Conservation (phyloP, 2,113 vertebrate genomes). For the Oceanodroma tethys region DNA sequence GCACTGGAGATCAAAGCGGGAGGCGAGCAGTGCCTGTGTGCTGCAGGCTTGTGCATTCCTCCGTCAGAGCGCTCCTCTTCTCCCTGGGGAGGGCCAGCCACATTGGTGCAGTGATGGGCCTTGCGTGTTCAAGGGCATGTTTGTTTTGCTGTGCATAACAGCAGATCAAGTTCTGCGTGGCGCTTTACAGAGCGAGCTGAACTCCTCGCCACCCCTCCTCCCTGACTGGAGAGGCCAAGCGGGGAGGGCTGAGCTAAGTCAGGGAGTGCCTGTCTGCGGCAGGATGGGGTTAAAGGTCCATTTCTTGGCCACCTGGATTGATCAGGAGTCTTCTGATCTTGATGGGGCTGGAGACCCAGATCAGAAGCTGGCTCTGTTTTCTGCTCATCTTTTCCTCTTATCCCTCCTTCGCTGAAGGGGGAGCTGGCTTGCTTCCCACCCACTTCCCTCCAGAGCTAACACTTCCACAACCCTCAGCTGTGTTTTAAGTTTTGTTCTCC, state of each 20-base stretch:
- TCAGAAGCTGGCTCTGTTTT: not conserved
- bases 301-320: not conserved
- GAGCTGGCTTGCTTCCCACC: not conserved
- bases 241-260: not conserved
- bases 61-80: not conserved
- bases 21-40: rapidly evolving
- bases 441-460: not conserved
- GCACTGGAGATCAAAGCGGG: not conserved
- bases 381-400: not conserved
- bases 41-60: not conserved
- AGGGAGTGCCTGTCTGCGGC: not conserved
- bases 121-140: not conserved
- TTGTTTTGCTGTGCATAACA: not conserved
- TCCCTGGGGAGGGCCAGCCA: rapidly evolving
- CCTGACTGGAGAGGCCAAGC: not conserved
- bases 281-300: not conserved
- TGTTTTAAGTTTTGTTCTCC: constrained; percentile 15
- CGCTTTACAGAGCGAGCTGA: not conserved
- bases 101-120: rapidly evolving
- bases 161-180: not conserved
- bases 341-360: not conserved
- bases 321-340: not conserved
- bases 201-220: not conserved
- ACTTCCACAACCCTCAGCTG: not conserved
- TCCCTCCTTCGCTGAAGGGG: not conserved